Percentiles rank a stretch among this genome's conserved stretches.
Conservation (phyloP, 2,113 vertebrate species). For the Pica pica region DNA sequence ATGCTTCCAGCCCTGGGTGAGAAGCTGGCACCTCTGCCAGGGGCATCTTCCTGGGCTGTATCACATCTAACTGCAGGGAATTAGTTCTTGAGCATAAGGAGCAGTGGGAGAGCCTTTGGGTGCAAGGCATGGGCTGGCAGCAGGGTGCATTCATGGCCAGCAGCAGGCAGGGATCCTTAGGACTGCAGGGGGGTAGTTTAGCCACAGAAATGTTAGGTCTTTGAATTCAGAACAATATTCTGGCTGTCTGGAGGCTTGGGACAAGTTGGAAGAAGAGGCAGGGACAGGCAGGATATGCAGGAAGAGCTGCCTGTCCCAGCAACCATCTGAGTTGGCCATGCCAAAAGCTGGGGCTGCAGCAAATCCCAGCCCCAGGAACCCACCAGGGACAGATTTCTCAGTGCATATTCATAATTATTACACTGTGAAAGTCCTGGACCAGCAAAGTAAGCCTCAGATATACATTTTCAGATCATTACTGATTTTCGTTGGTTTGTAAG, state of each 20-base stretch:
- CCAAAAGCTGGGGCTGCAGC: background rate
- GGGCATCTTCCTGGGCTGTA: background rate
- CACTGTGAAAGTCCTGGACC: background rate
- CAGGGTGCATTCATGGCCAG: background rate
- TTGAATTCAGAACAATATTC: background rate
- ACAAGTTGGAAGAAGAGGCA: background rate
- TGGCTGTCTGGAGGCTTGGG: background rate
- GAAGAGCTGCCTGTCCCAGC: background rate
- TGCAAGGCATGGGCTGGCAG: background rate
- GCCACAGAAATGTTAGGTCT: background rate
- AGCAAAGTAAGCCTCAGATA: background rate
- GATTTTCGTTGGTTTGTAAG: background rate
- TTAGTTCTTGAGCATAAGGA: background rate
- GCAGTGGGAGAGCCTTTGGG: background rate
- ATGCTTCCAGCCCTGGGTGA: background rate
- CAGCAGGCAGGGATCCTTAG: background rate
- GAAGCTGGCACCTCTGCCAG: background rate
- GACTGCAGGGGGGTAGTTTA: background rate
- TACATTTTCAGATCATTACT: background rate
- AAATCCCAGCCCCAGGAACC: background rate
- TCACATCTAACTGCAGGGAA: background rate
- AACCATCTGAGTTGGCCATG: fast-evolving
- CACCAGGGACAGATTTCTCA: background rate
- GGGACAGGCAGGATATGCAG: background rate
- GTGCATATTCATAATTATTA: background rate